Percentiles rank a stretch among this genome's conserved stretches.
Conservation (phyloP, 2,113 vertebrate genomes). For the Xiphophorus hellerii region DNA sequence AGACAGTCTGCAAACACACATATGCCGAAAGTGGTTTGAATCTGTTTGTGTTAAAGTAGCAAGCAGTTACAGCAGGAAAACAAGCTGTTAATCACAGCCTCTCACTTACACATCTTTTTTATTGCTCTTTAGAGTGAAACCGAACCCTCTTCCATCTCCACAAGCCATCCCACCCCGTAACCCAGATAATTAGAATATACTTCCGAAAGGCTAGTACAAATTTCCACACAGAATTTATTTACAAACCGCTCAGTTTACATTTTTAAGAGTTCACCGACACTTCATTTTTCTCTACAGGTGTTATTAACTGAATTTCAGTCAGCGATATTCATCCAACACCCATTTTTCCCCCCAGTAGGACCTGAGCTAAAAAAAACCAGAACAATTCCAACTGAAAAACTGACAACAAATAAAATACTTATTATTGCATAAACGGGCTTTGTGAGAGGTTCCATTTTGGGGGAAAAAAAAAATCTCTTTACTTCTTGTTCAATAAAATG, state of each 20-base stretch:
- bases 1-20: slow-evolving; percentile 56
- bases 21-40: slow-evolving; percentile 66
- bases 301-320: slow-evolving; percentile 19
- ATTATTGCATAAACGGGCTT: slow-evolving; percentile 20
- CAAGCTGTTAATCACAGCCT: slow-evolving; percentile 57
- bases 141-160: slow-evolving; percentile 28
- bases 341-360: slow-evolving; percentile 58
- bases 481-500: slow-evolving; percentile 33
- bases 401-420: slow-evolving; percentile 21
- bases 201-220: slow-evolving; percentile 64
- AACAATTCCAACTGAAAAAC: slow-evolving; percentile 45
- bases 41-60: slow-evolving; percentile 62
- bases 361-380: slow-evolving; percentile 56
- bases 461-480: slow-evolving; percentile 25
- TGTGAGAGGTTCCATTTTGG: background rate
- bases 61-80: slow-evolving; percentile 68
- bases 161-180: background rate
- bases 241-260: slow-evolving; percentile 58
- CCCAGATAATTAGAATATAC: slow-evolving; percentile 61
- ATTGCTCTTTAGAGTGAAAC: slow-evolving; percentile 53
- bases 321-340: slow-evolving; percentile 44
- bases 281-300: slow-evolving; percentile 32
- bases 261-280: slow-evolving; percentile 39
- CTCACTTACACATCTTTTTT: slow-evolving; percentile 33
- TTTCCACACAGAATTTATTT: slow-evolving; percentile 72